These are phyloP conservation scores for Drosophila quadrilineata DNA, from an alignment of 1,140 invertebrate species.

Conservation along the genomic window DNA sequence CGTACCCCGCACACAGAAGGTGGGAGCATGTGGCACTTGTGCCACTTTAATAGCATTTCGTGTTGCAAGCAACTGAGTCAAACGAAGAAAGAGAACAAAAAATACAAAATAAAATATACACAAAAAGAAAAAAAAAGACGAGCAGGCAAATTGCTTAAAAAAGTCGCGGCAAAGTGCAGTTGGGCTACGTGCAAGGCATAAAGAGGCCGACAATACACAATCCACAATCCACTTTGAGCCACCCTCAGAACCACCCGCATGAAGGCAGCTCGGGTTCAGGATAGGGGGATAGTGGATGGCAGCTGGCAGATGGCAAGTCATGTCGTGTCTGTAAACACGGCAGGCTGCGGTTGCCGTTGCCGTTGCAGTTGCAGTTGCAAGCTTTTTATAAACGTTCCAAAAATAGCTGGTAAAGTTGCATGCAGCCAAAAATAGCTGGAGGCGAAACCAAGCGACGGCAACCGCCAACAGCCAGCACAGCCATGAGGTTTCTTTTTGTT, in stretches of 20 bases:
- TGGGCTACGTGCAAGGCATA: conserved; percentile 56
- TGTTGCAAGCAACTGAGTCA: conserved; percentile 24
- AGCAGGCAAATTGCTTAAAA: conserved; percentile 24
- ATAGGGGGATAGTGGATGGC: not conserved
- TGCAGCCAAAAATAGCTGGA: conserved; percentile 66
- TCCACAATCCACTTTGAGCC: not conserved
- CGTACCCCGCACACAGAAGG: not conserved
- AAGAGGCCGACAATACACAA: conserved; percentile 32
- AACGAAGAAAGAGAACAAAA: conserved; percentile 13
- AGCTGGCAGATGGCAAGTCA: conserved; percentile 21
- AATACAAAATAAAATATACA: not conserved
- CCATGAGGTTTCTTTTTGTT: no score
- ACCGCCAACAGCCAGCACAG: no score
- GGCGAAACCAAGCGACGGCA: no score
- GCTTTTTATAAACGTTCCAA: conserved; percentile 57
- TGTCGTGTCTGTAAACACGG: conserved; percentile 57
- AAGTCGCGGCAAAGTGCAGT: conserved; percentile 48
- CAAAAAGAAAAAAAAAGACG: no score
- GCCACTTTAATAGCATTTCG: conserved; percentile 36
- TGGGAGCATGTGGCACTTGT: conserved; percentile 21
- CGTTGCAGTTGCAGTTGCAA: conserved; percentile 1
- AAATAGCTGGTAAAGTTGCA: conserved; percentile 66
- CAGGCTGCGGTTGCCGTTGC: conserved; percentile 55
- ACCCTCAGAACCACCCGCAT: not conserved
- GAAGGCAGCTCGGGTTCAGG: not conserved